Conservation (phyloP, 2,797 vertebrate genomes). For the Ficedula albicollis region DNA sequence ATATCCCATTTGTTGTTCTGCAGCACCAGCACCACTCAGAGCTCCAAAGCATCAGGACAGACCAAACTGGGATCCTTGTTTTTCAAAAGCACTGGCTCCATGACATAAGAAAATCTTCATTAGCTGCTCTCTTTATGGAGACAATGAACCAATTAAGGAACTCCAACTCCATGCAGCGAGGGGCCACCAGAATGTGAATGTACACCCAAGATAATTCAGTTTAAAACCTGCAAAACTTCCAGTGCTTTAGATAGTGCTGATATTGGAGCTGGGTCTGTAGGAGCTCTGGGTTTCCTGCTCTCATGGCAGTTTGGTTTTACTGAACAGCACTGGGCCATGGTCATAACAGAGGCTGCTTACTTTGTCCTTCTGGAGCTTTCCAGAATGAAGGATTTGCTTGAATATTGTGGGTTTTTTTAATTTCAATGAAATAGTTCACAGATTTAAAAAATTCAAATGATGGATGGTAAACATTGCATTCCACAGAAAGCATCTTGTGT, state of each 20-base stretch:
- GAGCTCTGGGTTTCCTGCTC: neutral
- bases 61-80: neutral
- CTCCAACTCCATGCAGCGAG: neutral
- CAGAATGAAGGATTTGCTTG: neutral
- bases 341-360: neutral
- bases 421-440: neutral
- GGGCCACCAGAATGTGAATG: neutral
- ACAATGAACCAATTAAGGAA: neutral
- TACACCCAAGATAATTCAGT: neutral
- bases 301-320: neutral
- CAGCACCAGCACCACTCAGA: neutral
- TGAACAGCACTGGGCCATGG: neutral
- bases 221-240: neutral
- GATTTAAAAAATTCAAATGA: conserved; percentile 23
- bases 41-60: neutral
- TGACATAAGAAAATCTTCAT: conserved; percentile 45
- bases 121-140: conserved; percentile 17
- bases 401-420: neutral
- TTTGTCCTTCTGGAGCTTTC: neutral
- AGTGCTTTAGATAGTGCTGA: neutral
- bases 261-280: neutral
- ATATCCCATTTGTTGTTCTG: neutral
- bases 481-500: neutral
- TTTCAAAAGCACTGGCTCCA: neutral
- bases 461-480: conserved; percentile 14